These are phyloP conservation scores for Oostethus manadensis DNA, from an alignment of 2,113 vertebrate genomes.

Conservation along the genomic window DNA sequence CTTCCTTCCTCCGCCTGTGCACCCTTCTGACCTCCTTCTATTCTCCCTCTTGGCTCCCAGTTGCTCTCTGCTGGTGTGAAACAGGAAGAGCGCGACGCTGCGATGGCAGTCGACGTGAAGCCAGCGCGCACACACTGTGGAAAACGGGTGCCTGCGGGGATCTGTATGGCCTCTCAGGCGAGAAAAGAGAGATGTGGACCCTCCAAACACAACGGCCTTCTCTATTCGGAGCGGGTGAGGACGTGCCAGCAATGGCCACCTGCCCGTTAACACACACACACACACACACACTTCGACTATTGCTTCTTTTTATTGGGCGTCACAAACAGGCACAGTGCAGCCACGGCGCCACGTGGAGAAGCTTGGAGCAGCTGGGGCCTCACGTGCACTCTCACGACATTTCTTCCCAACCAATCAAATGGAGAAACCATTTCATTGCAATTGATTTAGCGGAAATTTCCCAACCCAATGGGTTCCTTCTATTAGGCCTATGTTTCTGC, in stretches of 20 bases:
- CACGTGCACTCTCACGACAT: neutral
- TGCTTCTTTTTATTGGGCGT: slow-evolving; percentile 3
- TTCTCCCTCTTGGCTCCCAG: slow-evolving; percentile 53
- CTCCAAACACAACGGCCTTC: slow-evolving; percentile 50
- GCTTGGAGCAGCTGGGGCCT: slow-evolving; percentile 31
- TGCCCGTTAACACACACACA: slow-evolving; percentile 31
- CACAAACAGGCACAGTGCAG: neutral
- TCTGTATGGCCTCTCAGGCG: slow-evolving; percentile 47
- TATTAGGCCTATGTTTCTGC: no score
- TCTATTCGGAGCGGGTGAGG: slow-evolving; percentile 33
- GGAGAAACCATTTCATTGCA: no score
- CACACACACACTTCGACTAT: slow-evolving; percentile 12
- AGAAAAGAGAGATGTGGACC: slow-evolving; percentile 46
- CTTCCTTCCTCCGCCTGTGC: slow-evolving; percentile 35
- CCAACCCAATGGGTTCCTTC: neutral
- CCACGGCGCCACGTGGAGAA: slow-evolving; percentile 13
- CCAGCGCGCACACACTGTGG: slow-evolving; percentile 43
- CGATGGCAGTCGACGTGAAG: slow-evolving; percentile 46
- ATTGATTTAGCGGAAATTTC: neutral
- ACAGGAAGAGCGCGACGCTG: slow-evolving; percentile 55
- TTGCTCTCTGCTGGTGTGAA: slow-evolving; percentile 48
- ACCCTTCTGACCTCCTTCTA: slow-evolving; percentile 40
- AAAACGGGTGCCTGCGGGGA: slow-evolving; percentile 35
- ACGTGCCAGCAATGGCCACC: slow-evolving; percentile 48
- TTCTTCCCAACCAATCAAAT: neutral